A percentile compares a stretch with the other conserved stretches of the same genome.
phyloP scores from a whole-genome alignment of 2,113 vertebrate species.

The Engraulis encrasicolus region DNA sequence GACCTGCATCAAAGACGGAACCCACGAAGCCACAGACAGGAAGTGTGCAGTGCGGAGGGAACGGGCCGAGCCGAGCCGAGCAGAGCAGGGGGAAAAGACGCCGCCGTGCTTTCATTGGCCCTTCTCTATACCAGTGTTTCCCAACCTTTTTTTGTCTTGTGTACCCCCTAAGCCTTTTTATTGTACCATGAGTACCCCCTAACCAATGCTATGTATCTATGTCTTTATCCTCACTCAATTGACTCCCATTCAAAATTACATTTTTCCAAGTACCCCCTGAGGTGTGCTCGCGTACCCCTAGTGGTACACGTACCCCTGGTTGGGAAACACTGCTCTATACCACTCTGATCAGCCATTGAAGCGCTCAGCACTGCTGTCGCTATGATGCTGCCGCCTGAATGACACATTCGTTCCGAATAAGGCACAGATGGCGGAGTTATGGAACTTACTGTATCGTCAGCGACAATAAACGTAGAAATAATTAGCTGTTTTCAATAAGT shows the following conservation, averaged over 20 bases:
- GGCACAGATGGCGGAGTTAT: constrained; percentile 61
- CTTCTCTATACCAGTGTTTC: too few species aligned
- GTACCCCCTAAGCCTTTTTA: too few species aligned
- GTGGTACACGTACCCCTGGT: too few species aligned
- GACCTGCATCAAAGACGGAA: constrained; percentile 72
- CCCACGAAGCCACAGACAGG: constrained; percentile 77
- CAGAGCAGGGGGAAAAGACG: too few species aligned
- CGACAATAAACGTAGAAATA: constrained; percentile 69
- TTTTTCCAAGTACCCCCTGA: too few species aligned
- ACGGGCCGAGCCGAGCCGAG: constrained; percentile 46
- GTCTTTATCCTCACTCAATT: too few species aligned
- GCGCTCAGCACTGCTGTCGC: constrained; percentile 29
- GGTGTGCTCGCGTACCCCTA: too few species aligned
- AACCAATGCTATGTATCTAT: too few species aligned
- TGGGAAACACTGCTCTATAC: too few species aligned
- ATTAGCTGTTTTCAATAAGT: constrained; percentile 74
- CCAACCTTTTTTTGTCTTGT: too few species aligned
- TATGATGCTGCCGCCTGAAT: constrained; percentile 34
- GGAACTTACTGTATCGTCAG: constrained; percentile 54
- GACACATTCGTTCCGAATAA: constrained; percentile 63
- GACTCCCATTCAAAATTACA: too few species aligned
- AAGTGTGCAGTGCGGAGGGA: constrained; percentile 65
- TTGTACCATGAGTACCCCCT: too few species aligned
- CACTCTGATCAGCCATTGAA: constrained; percentile 35
- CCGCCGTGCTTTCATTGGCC: constrained; percentile 47